phyloP scores from a whole-genome alignment of 2,797 vertebrate genomes.

The Anableps anableps region DNA sequence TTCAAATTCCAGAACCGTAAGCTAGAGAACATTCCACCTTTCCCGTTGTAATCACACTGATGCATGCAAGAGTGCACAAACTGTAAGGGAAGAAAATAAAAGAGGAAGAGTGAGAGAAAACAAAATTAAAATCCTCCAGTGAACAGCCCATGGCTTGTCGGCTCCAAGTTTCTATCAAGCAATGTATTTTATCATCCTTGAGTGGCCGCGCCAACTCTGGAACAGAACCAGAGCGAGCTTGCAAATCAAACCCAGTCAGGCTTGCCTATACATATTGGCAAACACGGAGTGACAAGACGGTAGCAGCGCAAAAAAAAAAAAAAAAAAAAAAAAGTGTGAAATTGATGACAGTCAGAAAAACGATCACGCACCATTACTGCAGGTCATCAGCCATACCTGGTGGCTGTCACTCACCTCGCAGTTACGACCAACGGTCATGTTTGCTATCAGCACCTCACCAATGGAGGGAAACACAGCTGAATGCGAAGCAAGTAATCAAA shows the following conservation, averaged over 20 bases:
- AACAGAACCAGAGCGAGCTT: constrained; percentile 55
- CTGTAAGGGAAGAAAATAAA: constrained; percentile 46
- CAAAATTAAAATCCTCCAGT: constrained; percentile 71
- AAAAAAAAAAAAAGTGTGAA: constrained; percentile 31
- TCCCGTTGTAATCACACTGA: constrained; percentile 54
- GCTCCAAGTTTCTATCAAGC: constrained; percentile 54
- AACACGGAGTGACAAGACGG: constrained; percentile 46
- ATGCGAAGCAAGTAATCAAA: constrained; percentile 46
- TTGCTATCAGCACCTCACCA: constrained; percentile 33
- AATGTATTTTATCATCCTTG: constrained; percentile 72
- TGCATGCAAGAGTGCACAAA: constrained; percentile 62
- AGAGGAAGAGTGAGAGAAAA: constrained; percentile 46
- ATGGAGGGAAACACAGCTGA: constrained; percentile 29
- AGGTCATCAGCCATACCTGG: constrained; percentile 48
- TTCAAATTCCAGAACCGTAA: constrained; percentile 23
- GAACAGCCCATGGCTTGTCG: constrained; percentile 59
- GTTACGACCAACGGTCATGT: constrained; percentile 34
- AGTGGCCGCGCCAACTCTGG: constrained; percentile 57
- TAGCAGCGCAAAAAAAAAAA: background rate
- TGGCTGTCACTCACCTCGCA: constrained; percentile 51
- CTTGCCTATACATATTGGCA: constrained; percentile 28
- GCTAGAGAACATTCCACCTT: constrained; percentile 33
- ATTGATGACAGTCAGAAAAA: constrained; percentile 36
- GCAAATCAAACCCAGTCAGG: constrained; percentile 66
- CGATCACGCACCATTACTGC: constrained; percentile 47